Evolutionary conservation across 1,140 invertebrate genomes (phyloP), one percentile per base, ranked within the genome.

Genomic region (Cyphomyrmex costatus): DNA sequence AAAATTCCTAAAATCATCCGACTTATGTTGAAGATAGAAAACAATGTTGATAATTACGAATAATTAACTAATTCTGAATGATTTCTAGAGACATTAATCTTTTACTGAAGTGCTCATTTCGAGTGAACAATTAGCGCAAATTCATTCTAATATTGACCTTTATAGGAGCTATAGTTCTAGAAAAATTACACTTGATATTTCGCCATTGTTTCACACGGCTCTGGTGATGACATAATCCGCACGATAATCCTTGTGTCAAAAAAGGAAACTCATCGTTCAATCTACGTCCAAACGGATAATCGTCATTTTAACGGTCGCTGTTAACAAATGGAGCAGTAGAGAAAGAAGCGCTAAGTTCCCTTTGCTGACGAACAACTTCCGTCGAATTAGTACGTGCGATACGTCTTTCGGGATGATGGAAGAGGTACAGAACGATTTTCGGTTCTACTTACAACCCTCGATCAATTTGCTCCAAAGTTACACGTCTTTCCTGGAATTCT

Each of bases 371-470:
- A 77, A 85, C 73, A 78, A 85, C 73, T 85, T 65, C 58, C 33
- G 58, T 76, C 42, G 36, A 85, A 85, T 85, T 85, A 78, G 60
- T 58, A 73, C 68, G 30, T 27, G 71, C 58, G 61, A 85, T 78
- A 78, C 74, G 46, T 85, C 82, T 78, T 65, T 78, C 82, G 30
- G 21, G 30, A 85, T 85, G 71, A 85, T 85, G 73, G 82, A 85
- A 51, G 61, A 77, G 58, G n/a, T 14, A 19, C 58, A 85, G 61
- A 61, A 76, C 56, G 42, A 74, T 58, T 70, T 53, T n/a, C 36
- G 19, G 19, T 42, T 71, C 7, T 56, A 73, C 19, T 33, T 71
- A 71, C 14, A 71, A 4, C 33, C 24, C 24, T 27, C 46, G 21
- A 82, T 12, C 53, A 71, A 71, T 60, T 73, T 82, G 7, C 27